Conservation (phyloP, 1,140 invertebrate genomes). For the Anoplophora glabripennis region DNA sequence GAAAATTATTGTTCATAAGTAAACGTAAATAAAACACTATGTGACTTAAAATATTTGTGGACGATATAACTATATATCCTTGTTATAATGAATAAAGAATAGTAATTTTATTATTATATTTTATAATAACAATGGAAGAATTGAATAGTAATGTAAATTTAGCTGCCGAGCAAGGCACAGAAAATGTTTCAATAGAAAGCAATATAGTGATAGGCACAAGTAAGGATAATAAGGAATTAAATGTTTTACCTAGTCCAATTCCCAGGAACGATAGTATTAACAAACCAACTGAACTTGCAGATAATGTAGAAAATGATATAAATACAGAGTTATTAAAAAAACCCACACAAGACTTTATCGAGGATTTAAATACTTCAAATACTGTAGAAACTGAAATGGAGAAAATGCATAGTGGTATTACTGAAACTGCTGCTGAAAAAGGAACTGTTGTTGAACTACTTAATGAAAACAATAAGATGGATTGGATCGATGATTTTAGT, state of each 20-base stretch:
- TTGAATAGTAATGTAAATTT: conserved; percentile 2
- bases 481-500: not conserved
- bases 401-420: conserved; percentile 2
- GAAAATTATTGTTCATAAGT: not conserved
- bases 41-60: not conserved
- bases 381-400: conserved; percentile 1
- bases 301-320: not conserved
- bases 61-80: not conserved
- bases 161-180: not conserved
- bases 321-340: not conserved
- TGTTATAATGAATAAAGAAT: not conserved
- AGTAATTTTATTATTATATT: not conserved
- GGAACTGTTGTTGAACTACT: not conserved
- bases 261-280: not conserved
- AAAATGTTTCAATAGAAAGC: not conserved
- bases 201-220: not conserved
- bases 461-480: not conserved
- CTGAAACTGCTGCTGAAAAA: not conserved
- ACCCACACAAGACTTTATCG: not conserved
- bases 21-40: conserved; percentile 18
- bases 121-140: conserved; percentile 1
- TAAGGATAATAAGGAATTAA: not conserved
- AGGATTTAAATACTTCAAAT: not conserved
- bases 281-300: not conserved
- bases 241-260: not conserved